Base-by-base conservation (phyloP, 2,113 vertebrate genomes). In the Phyllostomus hastatus region DNA sequence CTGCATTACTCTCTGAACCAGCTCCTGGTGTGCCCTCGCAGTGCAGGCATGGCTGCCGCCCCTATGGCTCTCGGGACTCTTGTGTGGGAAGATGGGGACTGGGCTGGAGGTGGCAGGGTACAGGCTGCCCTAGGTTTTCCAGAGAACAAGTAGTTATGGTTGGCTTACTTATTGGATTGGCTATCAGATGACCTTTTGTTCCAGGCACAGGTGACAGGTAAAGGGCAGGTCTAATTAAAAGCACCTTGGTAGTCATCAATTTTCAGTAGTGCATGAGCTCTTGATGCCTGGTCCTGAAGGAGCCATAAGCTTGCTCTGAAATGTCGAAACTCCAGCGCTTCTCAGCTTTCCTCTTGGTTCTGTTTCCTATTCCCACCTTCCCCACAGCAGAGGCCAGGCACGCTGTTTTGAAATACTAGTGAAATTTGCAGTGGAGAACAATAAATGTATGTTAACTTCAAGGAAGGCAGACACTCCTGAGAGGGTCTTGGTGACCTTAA, bases 401-500 rank as follows among this genome's bases (percentile, higher is more conserved):
- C 24, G 19, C 57, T 35, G 9, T 97, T 97, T 96, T 97, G 96
- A 97, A 98, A 97, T 90, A 79, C 35, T 76, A 86, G 72, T 69
- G 61, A 96, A 31, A 91, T 97, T 97, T 95, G 90, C 57, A 88
- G n/a, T 87, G 94, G 95, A 96, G 94, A 92, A 92, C 94, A 93
- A 96, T 97, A 95, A 88, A 88, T 96, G 97, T 87, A 73, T 88
- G 64, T 97, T 97, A 70, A 82, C 67, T 95, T 98, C 89, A 79
- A 73, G 97, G 96, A 97, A 97, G 95, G 78, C 84, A 95, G 96
- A 82, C 95, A 89, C 90, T 98, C 94, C 94, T 95, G 95, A 97
- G 95, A 96, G 97, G 76, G 95, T 96, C 88, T 96, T 89, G 69
- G 95, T 89, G 97, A 88, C 72, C 89, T 98, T 98, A 96, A 96